These are phyloP conservation scores for Numenius arquata DNA, from an alignment of 2,113 vertebrate genomes.

Conservation along the genomic window DNA sequence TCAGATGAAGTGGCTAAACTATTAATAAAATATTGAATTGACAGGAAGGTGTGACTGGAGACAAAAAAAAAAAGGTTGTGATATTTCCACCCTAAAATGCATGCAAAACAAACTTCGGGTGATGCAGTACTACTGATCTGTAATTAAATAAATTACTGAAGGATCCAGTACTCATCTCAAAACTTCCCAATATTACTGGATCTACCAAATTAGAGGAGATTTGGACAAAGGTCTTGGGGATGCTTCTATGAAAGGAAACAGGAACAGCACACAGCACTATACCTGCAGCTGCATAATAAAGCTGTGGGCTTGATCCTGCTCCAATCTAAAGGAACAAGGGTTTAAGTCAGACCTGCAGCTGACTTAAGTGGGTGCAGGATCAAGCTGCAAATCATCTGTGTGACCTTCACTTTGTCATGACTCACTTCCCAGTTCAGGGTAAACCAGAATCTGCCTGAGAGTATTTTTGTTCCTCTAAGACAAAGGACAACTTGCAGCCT, in stretches of 20 bases:
- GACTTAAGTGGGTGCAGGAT: background rate
- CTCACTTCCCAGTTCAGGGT: background rate
- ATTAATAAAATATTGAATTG: background rate
- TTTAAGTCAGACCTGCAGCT: background rate
- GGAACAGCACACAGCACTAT: background rate
- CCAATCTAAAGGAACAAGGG: background rate
- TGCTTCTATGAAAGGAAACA: background rate
- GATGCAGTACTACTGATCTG: background rate
- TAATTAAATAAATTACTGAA: background rate
- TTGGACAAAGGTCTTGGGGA: background rate
- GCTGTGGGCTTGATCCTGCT: background rate
- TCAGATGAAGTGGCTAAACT: background rate
- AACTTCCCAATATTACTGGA: background rate
- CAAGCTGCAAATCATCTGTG: background rate
- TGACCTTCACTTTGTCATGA: background rate
- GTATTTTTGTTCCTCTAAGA: background rate
- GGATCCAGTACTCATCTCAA: background rate
- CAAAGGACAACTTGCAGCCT: background rate
- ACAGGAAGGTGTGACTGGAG: background rate
- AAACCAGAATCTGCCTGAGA: background rate
- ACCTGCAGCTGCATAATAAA: background rate
- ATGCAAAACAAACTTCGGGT: background rate
- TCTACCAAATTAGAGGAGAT: background rate
- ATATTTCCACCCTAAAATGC: background rate
- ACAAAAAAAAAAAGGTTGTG: background rate